Base-by-base conservation (phyloP, 1,140 invertebrate genomes). In the Harlomillsia oculata region DNA sequence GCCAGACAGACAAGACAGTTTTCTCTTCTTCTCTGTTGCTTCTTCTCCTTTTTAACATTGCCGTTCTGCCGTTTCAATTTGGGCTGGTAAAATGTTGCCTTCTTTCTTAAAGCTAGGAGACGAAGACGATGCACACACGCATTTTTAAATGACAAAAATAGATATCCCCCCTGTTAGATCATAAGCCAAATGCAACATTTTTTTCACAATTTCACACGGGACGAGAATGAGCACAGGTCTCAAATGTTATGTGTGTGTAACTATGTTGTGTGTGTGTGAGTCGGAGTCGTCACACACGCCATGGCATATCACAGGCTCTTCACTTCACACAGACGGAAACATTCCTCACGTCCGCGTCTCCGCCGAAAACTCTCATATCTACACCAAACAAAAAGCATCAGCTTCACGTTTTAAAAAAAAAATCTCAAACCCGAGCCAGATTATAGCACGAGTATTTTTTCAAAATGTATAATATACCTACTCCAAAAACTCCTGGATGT, bases 121-220 rank as follows among this genome's bases (percentile, higher is more conserved):
- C 46, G 37, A 40, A 51, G 34, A 29, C 49, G 23, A 46, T 56
- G 46, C 54, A 61, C 39, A 58, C 41, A 57, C n/a, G n/a, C 54
- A 57, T 62, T 62, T 62, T 53, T 58, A 28, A 58, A 58, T 62
- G 60, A 62, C 60, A 57, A 62, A 62, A 62, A 62, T 62, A 62
- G 60, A 57, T 62, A 62, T 62, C 48, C 50, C 39, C 40, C 39
- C 37, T 53, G 51, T 54, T n/a, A 20, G 18, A 41, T 6, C 43
- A 45, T 45, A 5, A 9, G 43, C 43, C 43, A 45, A 45, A 45
- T 45, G 43, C 43, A 45, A 25, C 43, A 45, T 28, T 25, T 28
- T 45, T 45, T 25, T 45, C 43, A 16, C 23, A 25, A 16, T 45
- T 20, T 45, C 13, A 25, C 43, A 9, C 43, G 16, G 43, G 21